Base-by-base conservation (phyloP, 2,113 vertebrate species). In the Chaenocephalus aceratus region DNA sequence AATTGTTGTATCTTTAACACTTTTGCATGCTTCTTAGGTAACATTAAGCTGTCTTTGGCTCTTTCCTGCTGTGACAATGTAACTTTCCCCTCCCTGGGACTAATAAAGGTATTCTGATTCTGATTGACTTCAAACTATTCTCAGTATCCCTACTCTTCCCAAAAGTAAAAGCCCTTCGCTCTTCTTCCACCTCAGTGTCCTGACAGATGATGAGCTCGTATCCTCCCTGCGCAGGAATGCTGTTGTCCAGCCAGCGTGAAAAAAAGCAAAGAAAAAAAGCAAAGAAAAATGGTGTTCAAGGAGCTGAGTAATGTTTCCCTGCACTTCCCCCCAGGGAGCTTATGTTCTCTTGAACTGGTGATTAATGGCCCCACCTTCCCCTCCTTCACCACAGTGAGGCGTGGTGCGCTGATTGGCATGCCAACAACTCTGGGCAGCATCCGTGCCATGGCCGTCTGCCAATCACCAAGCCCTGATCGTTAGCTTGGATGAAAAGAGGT, bases 191-290 rank as follows among this genome's bases (percentile, higher is more conserved):
- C 36, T 41, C 36, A 41, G 36, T 7, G 36, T 62, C 4, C 72
- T 83, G 78, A 67, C 81, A 51, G 86, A 74, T 85, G 77, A 89
- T 79, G 89, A 74, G 57, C 16, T 41, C 79, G 41, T 92, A 92
- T 88, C 92, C 93, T 93, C 94, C 94, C 93, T 72, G 66, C 68
- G 71, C 1, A 92, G 93, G 94, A 95, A 95, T 94, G 94, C 77
- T 64, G 89, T 91, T 93, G 91, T 92, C 90, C 93, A 88, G 91
- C 91, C 91, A 92, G 80, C 45, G 70, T 56, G 84, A 72, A 41
- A 41, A 3, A 30, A 30, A 26, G 26, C 26, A 88, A 89, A 88
- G 74, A 91, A 91, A 88, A 92, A 89, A 81, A 81, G 82, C 87
- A 86, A 89, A 92, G 89, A 88, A 87, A 90, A 90, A 72, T 87